Conservation (phyloP, 2,888 invertebrate species). For the Oligia fasciuncula region DNA sequence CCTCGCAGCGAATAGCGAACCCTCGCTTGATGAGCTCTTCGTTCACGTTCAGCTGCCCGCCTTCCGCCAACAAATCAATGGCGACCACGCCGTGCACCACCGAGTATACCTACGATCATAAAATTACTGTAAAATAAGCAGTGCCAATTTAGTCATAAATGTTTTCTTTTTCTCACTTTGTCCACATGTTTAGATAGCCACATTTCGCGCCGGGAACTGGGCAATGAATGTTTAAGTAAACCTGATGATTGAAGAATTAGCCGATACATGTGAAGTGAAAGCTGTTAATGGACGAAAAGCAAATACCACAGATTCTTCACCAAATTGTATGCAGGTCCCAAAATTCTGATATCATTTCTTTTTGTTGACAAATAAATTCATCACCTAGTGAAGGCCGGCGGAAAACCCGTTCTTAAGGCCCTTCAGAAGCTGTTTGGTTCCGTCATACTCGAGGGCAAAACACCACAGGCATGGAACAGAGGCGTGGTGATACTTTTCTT, state of each 20-base stretch:
- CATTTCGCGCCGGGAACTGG: not conserved
- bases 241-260: not conserved
- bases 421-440: no score
- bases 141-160: not conserved
- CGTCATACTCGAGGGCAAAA: no score
- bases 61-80: slow-evolving; percentile 89
- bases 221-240: not conserved
- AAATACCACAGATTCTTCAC: not conserved
- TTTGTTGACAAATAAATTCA: not conserved
- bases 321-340: not conserved
- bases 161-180: not conserved
- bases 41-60: slow-evolving; percentile 89
- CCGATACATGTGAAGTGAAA: not conserved
- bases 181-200: not conserved
- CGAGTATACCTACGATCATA: slow-evolving; percentile 90
- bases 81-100: slow-evolving; percentile 94
- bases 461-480: no score
- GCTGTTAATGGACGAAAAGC: not conserved
- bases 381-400: no score
- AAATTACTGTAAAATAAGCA: no score
- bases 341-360: not conserved
- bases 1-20: slow-evolving; percentile 92
- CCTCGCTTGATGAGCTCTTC: slow-evolving; percentile 91
- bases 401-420: no score
- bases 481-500: no score